Percentiles rank a stretch among this genome's conserved stretches.
These are phyloP conservation scores for Automeris io DNA, from an alignment of 2,888 invertebrate genomes.

Conservation along the genomic window DNA sequence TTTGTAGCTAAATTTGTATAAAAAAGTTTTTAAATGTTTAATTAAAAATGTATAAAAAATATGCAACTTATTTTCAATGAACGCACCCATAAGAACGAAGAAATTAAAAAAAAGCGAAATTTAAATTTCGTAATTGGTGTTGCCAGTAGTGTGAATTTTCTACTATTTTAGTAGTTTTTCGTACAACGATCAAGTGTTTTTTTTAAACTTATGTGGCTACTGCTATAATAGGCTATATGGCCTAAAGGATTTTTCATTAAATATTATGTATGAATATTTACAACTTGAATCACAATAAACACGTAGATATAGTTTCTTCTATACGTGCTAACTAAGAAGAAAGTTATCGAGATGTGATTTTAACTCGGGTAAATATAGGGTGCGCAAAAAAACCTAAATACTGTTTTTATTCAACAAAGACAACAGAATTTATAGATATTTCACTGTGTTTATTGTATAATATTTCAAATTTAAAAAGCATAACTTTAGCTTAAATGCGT, in stretches of 20 bases:
- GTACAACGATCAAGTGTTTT: slow-evolving; percentile 19
- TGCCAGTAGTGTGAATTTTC: slow-evolving; percentile 17
- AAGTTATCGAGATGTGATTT: too few species aligned
- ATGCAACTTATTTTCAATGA: neutral
- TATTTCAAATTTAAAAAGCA: too few species aligned
- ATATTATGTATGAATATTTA: too few species aligned
- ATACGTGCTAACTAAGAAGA: too few species aligned
- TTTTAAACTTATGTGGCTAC: slow-evolving; percentile 10
- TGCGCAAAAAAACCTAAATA: too few species aligned
- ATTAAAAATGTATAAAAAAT: neutral
- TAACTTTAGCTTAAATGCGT: too few species aligned
- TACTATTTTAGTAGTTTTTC: slow-evolving; percentile 11
- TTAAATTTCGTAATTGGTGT: slow-evolving; percentile 7
- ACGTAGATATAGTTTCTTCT: too few species aligned
- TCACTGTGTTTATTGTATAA: too few species aligned
- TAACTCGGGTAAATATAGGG: too few species aligned
- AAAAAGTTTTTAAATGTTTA: neutral
- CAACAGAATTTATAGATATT: too few species aligned
- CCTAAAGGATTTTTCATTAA: slow-evolving; percentile 14
- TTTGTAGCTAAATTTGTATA: neutral
- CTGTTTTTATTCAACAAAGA: too few species aligned
- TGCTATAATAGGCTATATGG: slow-evolving; percentile 4
- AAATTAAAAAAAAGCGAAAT: neutral
- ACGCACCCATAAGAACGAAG: neutral
- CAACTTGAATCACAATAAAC: too few species aligned